Evolutionary conservation across 2,888 invertebrate genomes (phyloP), one percentile per base, ranked within the genome.

Genomic region (Ormia ochracea): DNA sequence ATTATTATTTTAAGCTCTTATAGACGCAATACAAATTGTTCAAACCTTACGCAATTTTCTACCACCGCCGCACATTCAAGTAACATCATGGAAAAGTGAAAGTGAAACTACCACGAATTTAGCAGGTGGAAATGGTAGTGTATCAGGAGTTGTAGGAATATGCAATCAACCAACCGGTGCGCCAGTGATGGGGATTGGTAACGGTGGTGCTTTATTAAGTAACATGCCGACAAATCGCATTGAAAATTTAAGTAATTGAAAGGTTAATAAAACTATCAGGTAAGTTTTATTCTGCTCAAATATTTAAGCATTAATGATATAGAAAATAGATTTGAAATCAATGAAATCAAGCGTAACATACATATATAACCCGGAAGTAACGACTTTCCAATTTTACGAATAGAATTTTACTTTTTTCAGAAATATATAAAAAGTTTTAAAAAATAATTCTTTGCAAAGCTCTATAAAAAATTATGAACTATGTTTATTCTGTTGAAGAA

Each of bases 71-170:
- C 96, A 96, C 88, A 96, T 96, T 87, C 95, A 95, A 86, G 95
- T 96, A 69, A 95, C 95, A 82, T 96, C 96, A 77, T 96, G 96
- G 96, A 96, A 96, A 90, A 96, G 95, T 87, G 96, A 96, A 89
- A 91, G 91, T 85, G 91, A 91, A 70, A 85, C 85, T n/a, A 84
- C 81, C 52, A 52, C 72, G 9, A 75, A 59, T 54, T 38, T 83
- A 38, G 75, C 72, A 56, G 75, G 68, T 9, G 72, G 70, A 21
- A 59, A 38, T 45, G 59, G 14, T 10, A 75, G 76, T 9, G 54
- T 50, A 36, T 12, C 63, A 0, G 38, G 50, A 23, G 58, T 38
- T 48, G 54, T 43, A 0, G 75, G 75, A 14, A 59, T 78, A 6
- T 56, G 52, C 45, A 63, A 45, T 14, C 68, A 41, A 43, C 6